Evolutionary conservation across 2,888 invertebrate species (phyloP).

Genomic region (Harmothoe impar): DNA sequence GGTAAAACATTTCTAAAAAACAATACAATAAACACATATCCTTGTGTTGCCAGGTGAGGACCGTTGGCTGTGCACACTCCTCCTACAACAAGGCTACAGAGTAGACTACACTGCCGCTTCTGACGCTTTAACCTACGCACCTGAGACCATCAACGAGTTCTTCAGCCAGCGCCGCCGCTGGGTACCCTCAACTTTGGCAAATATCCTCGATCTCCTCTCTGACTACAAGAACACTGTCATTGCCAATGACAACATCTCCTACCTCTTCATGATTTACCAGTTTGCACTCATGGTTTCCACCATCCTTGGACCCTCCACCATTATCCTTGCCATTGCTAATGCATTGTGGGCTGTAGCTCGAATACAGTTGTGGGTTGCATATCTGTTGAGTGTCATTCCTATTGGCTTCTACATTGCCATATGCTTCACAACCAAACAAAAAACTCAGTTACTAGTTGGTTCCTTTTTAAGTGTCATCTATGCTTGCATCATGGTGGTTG

Average conservation of each 20-base stretch:
- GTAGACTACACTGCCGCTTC: slow-evolving; percentile 99
- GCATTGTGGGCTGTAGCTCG: slow-evolving; percentile 67
- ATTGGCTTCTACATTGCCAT: slow-evolving; percentile 73
- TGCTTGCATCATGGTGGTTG: slow-evolving; percentile 80
- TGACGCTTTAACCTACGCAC: slow-evolving; percentile 98
- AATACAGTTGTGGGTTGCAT: slow-evolving; percentile 62
- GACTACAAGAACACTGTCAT: slow-evolving; percentile 73
- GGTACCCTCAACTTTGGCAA: slow-evolving; percentile 99
- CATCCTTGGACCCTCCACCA: slow-evolving; percentile 72
- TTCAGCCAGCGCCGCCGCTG: slow-evolving; percentile 98
- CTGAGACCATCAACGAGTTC: slow-evolving; percentile 89
- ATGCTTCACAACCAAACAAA: slow-evolving; percentile 74
- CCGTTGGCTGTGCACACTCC: slow-evolving; percentile 97
- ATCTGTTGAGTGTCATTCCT: slow-evolving; percentile 69
- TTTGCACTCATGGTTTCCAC: slow-evolving; percentile 72
- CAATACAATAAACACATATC: not conserved
- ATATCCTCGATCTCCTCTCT: slow-evolving; percentile 94
- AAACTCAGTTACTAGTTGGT: slow-evolving; percentile 76
- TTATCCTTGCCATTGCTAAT: slow-evolving; percentile 71
- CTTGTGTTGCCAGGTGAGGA: slow-evolving; percentile 90
- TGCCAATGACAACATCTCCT: slow-evolving; percentile 76
- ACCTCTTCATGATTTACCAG: slow-evolving; percentile 76
- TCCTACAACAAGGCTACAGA: slow-evolving; percentile 97
- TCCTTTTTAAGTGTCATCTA: slow-evolving; percentile 89
- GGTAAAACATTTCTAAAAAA: too few species aligned